Percentiles rank a stretch among this genome's conserved stretches.
Conservation (phyloP, 2,888 invertebrate genomes). For the Pyrocoelia pectoralis region DNA sequence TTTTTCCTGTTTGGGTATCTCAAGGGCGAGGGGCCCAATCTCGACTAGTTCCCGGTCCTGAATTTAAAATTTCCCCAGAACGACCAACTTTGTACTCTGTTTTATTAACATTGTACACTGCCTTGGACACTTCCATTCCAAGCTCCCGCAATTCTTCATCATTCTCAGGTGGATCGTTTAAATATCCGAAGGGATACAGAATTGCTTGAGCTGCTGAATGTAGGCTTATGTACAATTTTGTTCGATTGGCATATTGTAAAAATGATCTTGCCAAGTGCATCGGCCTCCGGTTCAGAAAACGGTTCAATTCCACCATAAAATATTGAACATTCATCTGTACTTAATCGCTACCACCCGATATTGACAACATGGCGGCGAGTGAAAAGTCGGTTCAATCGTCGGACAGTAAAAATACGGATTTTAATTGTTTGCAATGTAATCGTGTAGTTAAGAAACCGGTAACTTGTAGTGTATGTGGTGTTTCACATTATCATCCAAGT, state of each 20-base stretch:
- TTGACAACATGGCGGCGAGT: no score
- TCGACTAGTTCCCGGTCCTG: conserved; percentile 71
- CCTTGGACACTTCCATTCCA: conserved; percentile 60
- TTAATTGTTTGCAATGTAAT: no score
- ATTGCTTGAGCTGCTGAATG: conserved; percentile 76
- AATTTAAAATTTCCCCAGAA: conserved; percentile 61
- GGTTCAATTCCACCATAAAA: conserved; percentile 58
- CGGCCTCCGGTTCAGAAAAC: conserved; percentile 66
- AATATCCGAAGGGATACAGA: conserved; percentile 74
- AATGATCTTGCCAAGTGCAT: conserved; percentile 66
- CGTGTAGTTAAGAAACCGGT: no score
- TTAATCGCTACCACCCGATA: conserved; percentile 68
- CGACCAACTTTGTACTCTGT: conserved; percentile 64
- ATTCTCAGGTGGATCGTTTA: conserved; percentile 62
- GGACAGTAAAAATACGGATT: no score
- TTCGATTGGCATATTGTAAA: conserved; percentile 59
- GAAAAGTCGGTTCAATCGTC: no score
- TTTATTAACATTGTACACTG: conserved; percentile 54
- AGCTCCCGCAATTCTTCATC: conserved; percentile 60
- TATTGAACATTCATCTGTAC: conserved; percentile 54
- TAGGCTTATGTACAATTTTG: conserved; percentile 72
- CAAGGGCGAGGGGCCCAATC: conserved; percentile 74
- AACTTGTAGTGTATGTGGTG: no score
- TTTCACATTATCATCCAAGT: no score
- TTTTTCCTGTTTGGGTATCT: no score